A percentile compares a stretch with the other conserved stretches of the same genome.
Conservation (phyloP, 2,888 invertebrate species). For the Trachelus iudaicus region DNA sequence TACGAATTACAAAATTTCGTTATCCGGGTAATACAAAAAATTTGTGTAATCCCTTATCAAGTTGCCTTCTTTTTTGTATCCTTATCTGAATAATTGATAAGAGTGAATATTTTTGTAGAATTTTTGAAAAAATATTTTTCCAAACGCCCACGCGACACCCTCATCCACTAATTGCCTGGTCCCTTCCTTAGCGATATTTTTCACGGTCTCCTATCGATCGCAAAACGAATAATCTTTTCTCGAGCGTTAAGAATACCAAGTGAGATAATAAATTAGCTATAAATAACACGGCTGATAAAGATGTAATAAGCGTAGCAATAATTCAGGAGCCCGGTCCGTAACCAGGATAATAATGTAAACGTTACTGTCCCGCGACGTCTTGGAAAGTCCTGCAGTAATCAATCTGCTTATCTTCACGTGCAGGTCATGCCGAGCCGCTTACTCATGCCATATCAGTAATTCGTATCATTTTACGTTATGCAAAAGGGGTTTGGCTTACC, state of each 20-base stretch:
- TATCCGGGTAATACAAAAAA: not conserved
- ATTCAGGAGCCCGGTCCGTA: not conserved
- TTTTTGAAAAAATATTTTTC: too few relatives aligned
- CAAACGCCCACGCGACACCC: too few relatives aligned
- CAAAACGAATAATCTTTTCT: not conserved
- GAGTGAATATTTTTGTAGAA: accelerated
- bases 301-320: not conserved
- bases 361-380: not conserved
- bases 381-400: not conserved
- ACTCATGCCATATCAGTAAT: not conserved
- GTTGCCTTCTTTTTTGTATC: too few relatives aligned
- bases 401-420: not conserved
- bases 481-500: not conserved
- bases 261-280: not conserved
- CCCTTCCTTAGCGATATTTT: not conserved
- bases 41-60: not conserved
- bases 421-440: not conserved
- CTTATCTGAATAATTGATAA: too few relatives aligned
- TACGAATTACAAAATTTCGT: not conserved
- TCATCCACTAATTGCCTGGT: too few relatives aligned
- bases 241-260: not conserved
- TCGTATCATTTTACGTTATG: not conserved
- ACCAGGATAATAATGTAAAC: not conserved
- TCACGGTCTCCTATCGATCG: not conserved
- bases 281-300: not conserved